Conservation (phyloP, 2,888 invertebrate species). For the Rhopalosiphum nymphaeae region DNA sequence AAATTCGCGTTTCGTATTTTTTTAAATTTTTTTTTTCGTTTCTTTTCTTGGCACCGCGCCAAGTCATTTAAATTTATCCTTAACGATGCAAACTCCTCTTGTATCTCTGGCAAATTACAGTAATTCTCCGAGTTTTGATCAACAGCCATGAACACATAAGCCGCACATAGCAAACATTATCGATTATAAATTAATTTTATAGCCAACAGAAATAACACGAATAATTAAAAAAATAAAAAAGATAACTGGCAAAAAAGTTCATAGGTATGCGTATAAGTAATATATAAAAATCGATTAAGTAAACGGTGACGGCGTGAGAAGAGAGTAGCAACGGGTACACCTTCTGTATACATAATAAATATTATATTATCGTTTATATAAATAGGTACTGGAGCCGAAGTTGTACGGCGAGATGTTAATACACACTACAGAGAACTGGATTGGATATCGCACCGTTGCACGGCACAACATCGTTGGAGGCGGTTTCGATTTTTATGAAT, state of each 20-base stretch:
- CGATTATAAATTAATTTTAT: not conserved
- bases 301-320: not conserved
- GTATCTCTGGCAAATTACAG: not conserved
- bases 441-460: slow-evolving; percentile 47
- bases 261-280: not conserved
- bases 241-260: not conserved
- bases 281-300: not conserved
- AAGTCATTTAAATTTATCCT: slow-evolving; percentile 34
- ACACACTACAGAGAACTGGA: slow-evolving; percentile 7
- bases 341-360: not conserved
- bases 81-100: not conserved
- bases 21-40: not conserved
- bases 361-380: not conserved
- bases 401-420: not conserved
- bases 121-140: not conserved
- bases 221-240: not conserved
- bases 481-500: slow-evolving; percentile 59
- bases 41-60: not conserved
- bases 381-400: not conserved
- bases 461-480: not conserved
- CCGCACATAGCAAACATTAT: not conserved
- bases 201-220: not conserved
- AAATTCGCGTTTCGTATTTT: not conserved
- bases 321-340: not conserved
- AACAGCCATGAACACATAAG: not conserved